Percentiles rank a stretch among this genome's conserved stretches.
Conservation (phyloP, 1,140 invertebrate genomes). For the Spodoptera litura region DNA sequence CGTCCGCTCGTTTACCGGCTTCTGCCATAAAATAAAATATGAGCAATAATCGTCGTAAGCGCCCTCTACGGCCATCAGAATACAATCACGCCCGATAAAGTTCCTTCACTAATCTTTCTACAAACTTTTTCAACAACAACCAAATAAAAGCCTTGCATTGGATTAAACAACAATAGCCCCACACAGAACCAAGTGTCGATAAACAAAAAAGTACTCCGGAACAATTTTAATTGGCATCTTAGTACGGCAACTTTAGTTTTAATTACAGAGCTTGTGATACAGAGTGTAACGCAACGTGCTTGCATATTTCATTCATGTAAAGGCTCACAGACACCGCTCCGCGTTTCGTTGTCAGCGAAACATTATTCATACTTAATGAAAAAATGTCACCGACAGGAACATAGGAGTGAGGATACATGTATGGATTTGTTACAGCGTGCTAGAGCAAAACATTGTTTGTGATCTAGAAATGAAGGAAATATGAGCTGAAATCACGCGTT, state of each 20-base stretch:
- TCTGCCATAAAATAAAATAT: too few relatives aligned
- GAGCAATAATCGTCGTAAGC: too few relatives aligned
- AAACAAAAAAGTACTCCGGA: not conserved
- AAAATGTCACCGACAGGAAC: slow-evolving; percentile 40
- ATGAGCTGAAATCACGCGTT: not conserved
- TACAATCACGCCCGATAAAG: too few relatives aligned
- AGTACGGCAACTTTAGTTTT: slow-evolving; percentile 23
- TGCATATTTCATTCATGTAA: slow-evolving; percentile 46
- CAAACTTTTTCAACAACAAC: too few relatives aligned
- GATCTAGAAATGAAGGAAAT: slow-evolving; percentile 14
- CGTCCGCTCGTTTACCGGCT: too few relatives aligned
- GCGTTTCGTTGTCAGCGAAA: slow-evolving; percentile 38
- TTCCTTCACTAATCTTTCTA: too few relatives aligned
- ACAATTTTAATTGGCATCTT: not conserved
- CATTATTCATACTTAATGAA: slow-evolving; percentile 47
- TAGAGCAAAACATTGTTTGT: not conserved
- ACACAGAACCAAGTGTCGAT: not conserved
- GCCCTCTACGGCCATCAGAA: too few relatives aligned
- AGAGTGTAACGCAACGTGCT: slow-evolving; percentile 16
- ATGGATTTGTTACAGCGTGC: slow-evolving; percentile 4
- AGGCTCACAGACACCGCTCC: slow-evolving; percentile 27
- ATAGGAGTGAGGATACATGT: slow-evolving; percentile 29
- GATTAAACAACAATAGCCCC: too few relatives aligned
- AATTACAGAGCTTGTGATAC: slow-evolving; percentile 14
- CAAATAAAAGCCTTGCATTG: too few relatives aligned